These are phyloP conservation scores for Chaitophorus viminalis DNA, from an alignment of 2,888 invertebrate genomes.

Conservation along the genomic window DNA sequence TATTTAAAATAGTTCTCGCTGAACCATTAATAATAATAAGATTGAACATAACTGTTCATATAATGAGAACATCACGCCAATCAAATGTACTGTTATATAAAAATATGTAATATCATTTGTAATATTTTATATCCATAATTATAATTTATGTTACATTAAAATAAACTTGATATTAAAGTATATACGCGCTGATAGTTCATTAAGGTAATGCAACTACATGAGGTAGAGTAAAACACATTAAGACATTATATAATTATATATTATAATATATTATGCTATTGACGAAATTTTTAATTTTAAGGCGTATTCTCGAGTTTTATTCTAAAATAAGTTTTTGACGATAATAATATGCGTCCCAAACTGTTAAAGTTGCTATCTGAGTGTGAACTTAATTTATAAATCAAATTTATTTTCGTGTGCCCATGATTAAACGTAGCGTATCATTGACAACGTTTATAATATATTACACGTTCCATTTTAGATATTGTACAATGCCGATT, in stretches of 20 bases:
- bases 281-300: too few species aligned
- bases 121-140: neutral
- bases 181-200: neutral
- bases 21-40: neutral
- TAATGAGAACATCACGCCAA: neutral
- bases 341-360: too few species aligned
- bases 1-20: neutral
- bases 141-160: neutral
- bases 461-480: neutral
- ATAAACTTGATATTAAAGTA: neutral
- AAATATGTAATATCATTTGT: neutral
- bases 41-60: neutral
- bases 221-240: neutral
- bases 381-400: too few species aligned
- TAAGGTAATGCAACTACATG: neutral
- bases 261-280: too few species aligned
- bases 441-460: neutral
- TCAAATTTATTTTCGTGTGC: too few species aligned
- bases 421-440: neutral
- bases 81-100: neutral
- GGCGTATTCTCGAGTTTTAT: neutral
- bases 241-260: neutral
- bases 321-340: too few species aligned
- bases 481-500: too few species aligned
- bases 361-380: too few species aligned